Evolutionary conservation across 2,888 invertebrate species (phyloP), one percentile per base, ranked within the genome.

Genomic region (Melitaea athalia): DNA sequence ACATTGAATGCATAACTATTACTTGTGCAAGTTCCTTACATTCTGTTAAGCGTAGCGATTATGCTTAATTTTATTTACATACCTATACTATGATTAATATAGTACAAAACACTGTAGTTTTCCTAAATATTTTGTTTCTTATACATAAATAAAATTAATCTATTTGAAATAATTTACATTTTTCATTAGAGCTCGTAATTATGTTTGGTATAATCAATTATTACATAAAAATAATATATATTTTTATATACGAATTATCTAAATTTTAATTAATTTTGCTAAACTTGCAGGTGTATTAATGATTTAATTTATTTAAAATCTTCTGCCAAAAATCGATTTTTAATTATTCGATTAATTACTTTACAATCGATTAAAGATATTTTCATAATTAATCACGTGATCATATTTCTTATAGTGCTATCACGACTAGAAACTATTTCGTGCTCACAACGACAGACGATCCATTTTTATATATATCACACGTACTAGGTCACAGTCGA

Each of bases 101-200:
- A 81, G 81, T 89, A 90, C 86, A 89, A 90, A 90, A 89, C 85
- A 88, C 31, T 86, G 84, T 38, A 57, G 66, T 63, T 78, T 80
- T 77, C 76, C 82, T 85, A 84, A 81, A 86, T 83, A 84, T 85
- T 85, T 87, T 80, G 81, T 81, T 85, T 80, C 87, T 85, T 85
- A 86, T 72, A 79, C 77, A 72, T 75, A 72, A 77, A 80, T 83
- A 79, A 83, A 81, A 82, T 84, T 78, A 72, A 78, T 78, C 74
- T 69, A 75, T 64, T 64, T 70, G 68, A 69, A 73, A 71, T 67
- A 74, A 76, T 75, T 72, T 74, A 76, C 73, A 76, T 62, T 57
- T 33, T 64, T 63, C 49, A 52, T 59, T 63, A 60, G 50, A 63
- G 38, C 11, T 63, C 50, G 52, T 61, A 62, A 55, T 45, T 45